Evolutionary conservation across 30 jellyfish, hydroid and myxozoan species (phyloP).

Genomic region (Aurelia sp.): DNA sequence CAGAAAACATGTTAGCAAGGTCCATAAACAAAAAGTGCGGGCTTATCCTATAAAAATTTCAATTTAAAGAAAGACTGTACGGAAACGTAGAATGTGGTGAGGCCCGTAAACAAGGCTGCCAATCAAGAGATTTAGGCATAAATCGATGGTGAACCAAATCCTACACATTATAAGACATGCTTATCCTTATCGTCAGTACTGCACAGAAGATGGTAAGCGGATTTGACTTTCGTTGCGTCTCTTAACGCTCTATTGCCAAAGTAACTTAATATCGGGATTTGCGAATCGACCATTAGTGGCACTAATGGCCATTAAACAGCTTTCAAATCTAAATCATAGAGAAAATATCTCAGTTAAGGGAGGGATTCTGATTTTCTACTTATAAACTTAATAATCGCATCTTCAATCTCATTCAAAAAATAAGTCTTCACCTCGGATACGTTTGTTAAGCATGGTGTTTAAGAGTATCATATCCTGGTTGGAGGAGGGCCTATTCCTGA

Average conservation of each 20-base stretch:
- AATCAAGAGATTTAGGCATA: slow-evolving; percentile 71
- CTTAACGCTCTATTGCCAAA: slow-evolving; percentile 51
- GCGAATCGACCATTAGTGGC: slow-evolving; percentile 46
- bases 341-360: slow-evolving; percentile 48
- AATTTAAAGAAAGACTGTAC: slow-evolving; percentile 31
- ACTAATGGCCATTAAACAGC: slow-evolving; percentile 55
- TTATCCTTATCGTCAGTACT: slow-evolving; percentile 70
- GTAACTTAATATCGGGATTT: slow-evolving; percentile 70
- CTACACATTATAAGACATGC: slow-evolving; percentile 57
- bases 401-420: slow-evolving; percentile 42
- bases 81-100: slow-evolving; percentile 65
- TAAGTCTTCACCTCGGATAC: not conserved
- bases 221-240: slow-evolving; percentile 52
- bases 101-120: slow-evolving; percentile 74
- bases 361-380: slow-evolving; percentile 29
- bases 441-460: not conserved
- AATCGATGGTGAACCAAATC: slow-evolving; percentile 78
- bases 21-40: not conserved
- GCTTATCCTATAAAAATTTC: slow-evolving; percentile 3
- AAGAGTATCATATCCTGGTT: no score
- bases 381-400: slow-evolving; percentile 7
- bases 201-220: slow-evolving; percentile 77
- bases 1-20: not conserved
- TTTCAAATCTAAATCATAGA: slow-evolving; percentile 36
- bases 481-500: no score